Evolutionary conservation across 2,888 invertebrate species (phyloP).

Genomic region (Mythimna vitellina): DNA sequence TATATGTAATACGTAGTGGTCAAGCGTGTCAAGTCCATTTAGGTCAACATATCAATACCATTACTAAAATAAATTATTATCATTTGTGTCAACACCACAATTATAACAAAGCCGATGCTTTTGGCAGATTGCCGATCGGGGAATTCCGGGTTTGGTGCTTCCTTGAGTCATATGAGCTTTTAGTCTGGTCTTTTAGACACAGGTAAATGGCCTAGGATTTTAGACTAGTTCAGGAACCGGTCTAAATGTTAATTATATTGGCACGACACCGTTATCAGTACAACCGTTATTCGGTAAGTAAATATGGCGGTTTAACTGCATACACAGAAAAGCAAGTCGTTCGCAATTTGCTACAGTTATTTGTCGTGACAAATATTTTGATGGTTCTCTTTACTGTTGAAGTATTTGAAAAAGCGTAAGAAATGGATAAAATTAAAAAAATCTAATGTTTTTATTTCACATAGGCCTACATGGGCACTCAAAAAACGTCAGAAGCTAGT

Average conservation of each 20-base stretch:
- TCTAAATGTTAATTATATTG: slow-evolving; percentile 56
- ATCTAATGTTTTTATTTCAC: too few species aligned
- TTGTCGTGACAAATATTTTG: slow-evolving; percentile 32
- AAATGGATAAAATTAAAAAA: not conserved
- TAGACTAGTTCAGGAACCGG: slow-evolving; percentile 56
- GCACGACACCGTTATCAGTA: slow-evolving; percentile 53
- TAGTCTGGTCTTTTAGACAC: slow-evolving; percentile 16
- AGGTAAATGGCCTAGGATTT: slow-evolving; percentile 52
- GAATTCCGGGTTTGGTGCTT: slow-evolving; percentile 52
- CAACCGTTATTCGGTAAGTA: slow-evolving; percentile 53
- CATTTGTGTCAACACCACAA: slow-evolving; percentile 39
- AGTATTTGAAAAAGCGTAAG: slow-evolving; percentile 9
- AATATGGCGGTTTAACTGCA: slow-evolving; percentile 35
- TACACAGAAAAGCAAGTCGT: slow-evolving; percentile 12
- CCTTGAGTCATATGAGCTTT: slow-evolving; percentile 50
- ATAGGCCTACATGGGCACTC: too few species aligned
- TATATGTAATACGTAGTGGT: slow-evolving; percentile 31
- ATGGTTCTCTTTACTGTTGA: slow-evolving; percentile 2
- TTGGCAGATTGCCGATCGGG: slow-evolving; percentile 63
- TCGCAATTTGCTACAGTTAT: slow-evolving; percentile 30
- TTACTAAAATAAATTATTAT: slow-evolving; percentile 20
- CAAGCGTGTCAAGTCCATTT: slow-evolving; percentile 46
- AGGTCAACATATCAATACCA: slow-evolving; percentile 66
- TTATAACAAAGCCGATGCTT: slow-evolving; percentile 44
- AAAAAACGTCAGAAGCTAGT: too few species aligned